Percentiles rank a stretch among this genome's conserved stretches.
These are phyloP conservation scores for Pentamera pediparva DNA, from an alignment of 53 echinoderm and acorn worm species.

Conservation along the genomic window DNA sequence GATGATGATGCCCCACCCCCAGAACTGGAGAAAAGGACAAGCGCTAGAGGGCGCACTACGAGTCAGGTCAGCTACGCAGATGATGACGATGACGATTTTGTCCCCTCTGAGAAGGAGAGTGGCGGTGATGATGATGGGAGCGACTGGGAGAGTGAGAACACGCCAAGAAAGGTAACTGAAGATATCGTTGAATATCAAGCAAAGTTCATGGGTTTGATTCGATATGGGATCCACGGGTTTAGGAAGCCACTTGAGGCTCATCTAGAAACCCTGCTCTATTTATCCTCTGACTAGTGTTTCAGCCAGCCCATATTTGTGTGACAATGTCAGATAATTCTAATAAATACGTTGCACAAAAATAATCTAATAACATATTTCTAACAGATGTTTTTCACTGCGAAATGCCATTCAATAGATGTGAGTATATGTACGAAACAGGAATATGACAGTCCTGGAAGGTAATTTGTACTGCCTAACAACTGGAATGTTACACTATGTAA, in stretches of 20 bases:
- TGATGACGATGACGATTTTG: conserved; percentile 48
- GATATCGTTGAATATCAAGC: background rate
- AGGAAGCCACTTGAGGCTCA: background rate
- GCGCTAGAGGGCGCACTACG: conserved; percentile 36
- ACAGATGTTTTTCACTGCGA: no score
- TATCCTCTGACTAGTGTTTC: background rate
- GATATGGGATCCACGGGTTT: no score
- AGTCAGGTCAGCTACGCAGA: conserved; percentile 68
- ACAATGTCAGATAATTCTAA: no score
- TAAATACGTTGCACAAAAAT: no score
- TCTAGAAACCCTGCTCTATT: background rate
- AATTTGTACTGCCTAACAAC: no score
- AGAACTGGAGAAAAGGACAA: conserved; percentile 23
- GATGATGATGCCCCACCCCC: conserved; percentile 35
- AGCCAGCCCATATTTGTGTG: background rate
- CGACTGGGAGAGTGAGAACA: conserved; percentile 75
- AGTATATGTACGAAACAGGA: no score
- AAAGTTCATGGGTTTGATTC: background rate
- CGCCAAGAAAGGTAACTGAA: conserved; percentile 2
- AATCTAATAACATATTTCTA: no score
- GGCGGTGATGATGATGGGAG: conserved; percentile 62
- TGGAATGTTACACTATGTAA: no score
- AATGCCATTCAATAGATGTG: no score
- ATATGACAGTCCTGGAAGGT: no score
- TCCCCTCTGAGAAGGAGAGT: conserved; percentile 50